Percentiles rank a stretch among this genome's conserved stretches.
Conservation (phyloP, 2,113 vertebrate genomes). For the Noctilio leporinus region DNA sequence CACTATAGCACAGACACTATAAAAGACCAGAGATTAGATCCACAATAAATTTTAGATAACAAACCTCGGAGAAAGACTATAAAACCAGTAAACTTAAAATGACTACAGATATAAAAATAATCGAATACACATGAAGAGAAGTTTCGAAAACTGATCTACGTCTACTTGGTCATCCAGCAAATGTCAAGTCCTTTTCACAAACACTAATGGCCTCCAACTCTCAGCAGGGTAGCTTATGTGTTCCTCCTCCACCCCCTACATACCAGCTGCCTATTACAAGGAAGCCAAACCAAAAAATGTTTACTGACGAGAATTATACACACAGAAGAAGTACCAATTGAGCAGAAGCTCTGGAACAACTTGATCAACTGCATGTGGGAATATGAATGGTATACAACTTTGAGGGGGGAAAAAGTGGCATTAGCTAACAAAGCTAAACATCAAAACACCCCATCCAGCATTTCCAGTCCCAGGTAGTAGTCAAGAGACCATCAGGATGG, state of each 20-base stretch:
- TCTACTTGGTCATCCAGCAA: background rate
- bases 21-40: background rate
- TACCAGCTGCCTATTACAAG: background rate
- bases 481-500: background rate
- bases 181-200: background rate
- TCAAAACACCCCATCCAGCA: background rate
- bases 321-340: background rate
- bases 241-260: background rate
- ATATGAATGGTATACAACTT: background rate
- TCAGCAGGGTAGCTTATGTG: accelerated
- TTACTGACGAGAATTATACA: background rate
- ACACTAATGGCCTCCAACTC: background rate
- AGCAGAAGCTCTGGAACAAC: background rate
- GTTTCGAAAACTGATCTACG: background rate
- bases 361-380: background rate
- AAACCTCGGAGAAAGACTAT: background rate
- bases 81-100: background rate
- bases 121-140: background rate
- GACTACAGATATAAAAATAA: background rate
- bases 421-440: background rate
- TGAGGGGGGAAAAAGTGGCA: background rate
- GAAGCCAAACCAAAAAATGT: background rate
- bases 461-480: background rate
- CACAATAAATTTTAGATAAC: background rate
- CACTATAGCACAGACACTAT: background rate